Conservation (phyloP, 2,888 invertebrate genomes). For the Chymomyza amoena region DNA sequence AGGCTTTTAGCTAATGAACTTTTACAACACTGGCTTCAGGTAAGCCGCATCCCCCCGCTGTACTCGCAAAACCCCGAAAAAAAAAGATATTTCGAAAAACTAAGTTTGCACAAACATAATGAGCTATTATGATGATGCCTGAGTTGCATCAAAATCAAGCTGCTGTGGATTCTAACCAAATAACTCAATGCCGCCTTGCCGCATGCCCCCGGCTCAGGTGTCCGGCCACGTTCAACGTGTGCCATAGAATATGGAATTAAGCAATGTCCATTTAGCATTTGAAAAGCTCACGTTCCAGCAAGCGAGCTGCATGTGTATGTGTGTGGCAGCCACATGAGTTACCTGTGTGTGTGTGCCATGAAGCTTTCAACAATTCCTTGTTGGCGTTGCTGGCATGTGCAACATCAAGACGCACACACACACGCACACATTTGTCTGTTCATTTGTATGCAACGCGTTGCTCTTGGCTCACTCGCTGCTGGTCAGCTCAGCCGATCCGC, state of each 20-base stretch:
- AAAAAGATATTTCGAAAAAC: background rate
- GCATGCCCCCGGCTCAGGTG: conserved; percentile 14
- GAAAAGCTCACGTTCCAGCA: conserved; percentile 60
- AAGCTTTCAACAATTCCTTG: conserved; percentile 48
- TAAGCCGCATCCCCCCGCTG: background rate
- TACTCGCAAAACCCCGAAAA: background rate
- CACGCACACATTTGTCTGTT: conserved; percentile 21
- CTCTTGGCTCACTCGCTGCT: conserved; percentile 31
- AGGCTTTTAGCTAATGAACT: conserved; percentile 69
- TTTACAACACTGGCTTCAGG: conserved; percentile 22
- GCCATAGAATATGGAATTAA: conserved; percentile 60
- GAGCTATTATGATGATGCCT: conserved; percentile 69
- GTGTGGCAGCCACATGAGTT: conserved; percentile 26
- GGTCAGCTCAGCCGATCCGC: conserved; percentile 18
- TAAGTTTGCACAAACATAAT: conserved; percentile 49
- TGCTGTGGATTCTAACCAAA: background rate
- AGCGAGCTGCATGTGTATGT: conserved; percentile 5
- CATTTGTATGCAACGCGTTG: conserved; percentile 65
- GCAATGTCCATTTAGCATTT: conserved; percentile 71
- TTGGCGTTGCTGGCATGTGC: conserved; percentile 11
- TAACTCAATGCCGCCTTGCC: conserved; percentile 9
- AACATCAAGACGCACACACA: background rate
- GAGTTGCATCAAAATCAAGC: conserved; percentile 55
- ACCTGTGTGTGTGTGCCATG: conserved; percentile 19
- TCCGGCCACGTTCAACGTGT: background rate